phyloP scores from a whole-genome alignment of 2,888 invertebrate species.

The Pachliopta kotzebuea region DNA sequence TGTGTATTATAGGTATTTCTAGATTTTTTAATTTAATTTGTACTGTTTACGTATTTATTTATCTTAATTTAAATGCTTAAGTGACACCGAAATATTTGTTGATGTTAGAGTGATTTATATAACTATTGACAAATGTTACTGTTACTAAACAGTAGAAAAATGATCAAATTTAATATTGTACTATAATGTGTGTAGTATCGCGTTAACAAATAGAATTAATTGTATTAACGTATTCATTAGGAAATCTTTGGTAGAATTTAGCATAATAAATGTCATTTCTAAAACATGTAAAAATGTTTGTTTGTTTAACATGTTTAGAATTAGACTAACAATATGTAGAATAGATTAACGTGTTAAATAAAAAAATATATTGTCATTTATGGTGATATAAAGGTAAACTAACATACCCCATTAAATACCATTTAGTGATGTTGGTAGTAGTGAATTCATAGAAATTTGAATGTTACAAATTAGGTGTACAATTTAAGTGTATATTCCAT shows the following conservation, averaged over 20 bases:
- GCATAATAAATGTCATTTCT: constrained; percentile 78
- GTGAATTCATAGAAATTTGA: constrained; percentile 57
- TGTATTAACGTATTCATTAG: constrained; percentile 74
- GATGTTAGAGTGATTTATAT: constrained; percentile 59
- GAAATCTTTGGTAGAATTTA: constrained; percentile 67
- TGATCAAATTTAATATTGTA: constrained; percentile 46
- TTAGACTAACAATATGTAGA: constrained; percentile 79
- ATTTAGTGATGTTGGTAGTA: constrained; percentile 59
- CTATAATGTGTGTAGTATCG: constrained; percentile 54
- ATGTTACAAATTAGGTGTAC: constrained; percentile 52
- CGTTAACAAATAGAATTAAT: constrained; percentile 74
- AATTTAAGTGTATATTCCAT: constrained; percentile 50
- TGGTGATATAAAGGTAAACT: constrained; percentile 57
- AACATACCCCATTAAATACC: constrained; percentile 65
- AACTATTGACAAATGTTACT: constrained; percentile 50
- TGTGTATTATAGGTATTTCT: constrained; percentile 28
- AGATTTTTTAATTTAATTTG: constrained; percentile 42
- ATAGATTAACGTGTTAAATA: constrained; percentile 69
- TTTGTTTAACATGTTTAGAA: constrained; percentile 80
- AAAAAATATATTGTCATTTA: constrained; percentile 47
- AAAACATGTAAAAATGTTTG: constrained; percentile 76
- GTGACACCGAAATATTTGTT: constrained; percentile 50
- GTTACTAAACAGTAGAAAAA: constrained; percentile 53
- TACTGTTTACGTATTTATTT: constrained; percentile 59
- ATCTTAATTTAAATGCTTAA: constrained; percentile 60